Base-by-base conservation (phyloP, 2,113 vertebrate species). In the Potamarius usumacintae region DNA sequence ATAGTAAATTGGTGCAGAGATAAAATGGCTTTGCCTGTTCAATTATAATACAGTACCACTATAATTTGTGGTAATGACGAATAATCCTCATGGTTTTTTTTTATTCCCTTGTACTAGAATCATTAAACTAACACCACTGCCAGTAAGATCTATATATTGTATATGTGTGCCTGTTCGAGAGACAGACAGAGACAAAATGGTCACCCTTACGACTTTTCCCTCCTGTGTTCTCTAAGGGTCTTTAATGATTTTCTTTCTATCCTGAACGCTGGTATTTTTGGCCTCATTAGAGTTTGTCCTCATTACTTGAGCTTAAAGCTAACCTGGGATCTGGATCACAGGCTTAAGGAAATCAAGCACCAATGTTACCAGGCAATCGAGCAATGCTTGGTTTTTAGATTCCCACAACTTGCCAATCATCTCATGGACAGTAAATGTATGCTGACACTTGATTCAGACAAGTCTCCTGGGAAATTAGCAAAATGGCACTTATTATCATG, bases 211-310 rank as follows among this genome's bases (percentile, higher is more conserved):
- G 93, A 93, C 93, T 91, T 90, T 63, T 27, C 91, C 90, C 92
- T 90, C 90, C 91, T 88, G 89, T 65, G 88, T 92, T 93, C 92
- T 91, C 89, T 94, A 91, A 95, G 93, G 92, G 93, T 91, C 55
- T 86, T 88, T 95, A 95, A 95, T 95, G 93, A 92, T 90, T 94
- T 86, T 92, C 94, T 90, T 88, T 87, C 90, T 77, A 83, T 88
- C 88, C 89, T 91, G 90, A 90, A 91, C 88, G 87, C 74, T 88
- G 91, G 83, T 85, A 90, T 90, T 90, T 92, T 93, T 92, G 91
- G 92, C 91, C 92, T 93, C 92, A 88, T 88, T 84, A 90, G 79
- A 30, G 90, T 91, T 90, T 89, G 85, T 85, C 85, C 82, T 86
- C 86, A 87, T 89, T 92, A 86, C 80, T 82, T 82, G 62, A n/a